phyloP scores from a whole-genome alignment of 2,113 vertebrate species.

The Tachysurus fulvidraco region DNA sequence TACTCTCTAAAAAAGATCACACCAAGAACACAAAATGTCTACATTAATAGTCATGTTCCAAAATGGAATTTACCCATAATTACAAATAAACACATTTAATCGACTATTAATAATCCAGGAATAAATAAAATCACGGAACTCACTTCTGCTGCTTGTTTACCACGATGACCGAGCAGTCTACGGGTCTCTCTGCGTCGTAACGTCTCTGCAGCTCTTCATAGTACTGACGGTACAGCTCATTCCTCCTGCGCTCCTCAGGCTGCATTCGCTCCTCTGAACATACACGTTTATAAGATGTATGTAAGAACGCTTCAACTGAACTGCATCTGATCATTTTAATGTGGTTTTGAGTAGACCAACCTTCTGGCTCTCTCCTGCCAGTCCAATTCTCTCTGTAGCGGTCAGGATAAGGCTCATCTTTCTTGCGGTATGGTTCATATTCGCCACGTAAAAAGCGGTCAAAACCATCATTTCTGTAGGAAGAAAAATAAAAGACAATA shows the following conservation, averaged over 20 bases:
- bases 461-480: constrained; percentile 78
- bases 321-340: too few relatives aligned
- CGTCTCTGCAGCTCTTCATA: constrained; percentile 96
- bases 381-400: constrained; percentile 86
- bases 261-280: constrained; percentile 77
- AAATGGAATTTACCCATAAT: background rate
- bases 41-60: background rate
- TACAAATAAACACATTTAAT: constrained; percentile 37
- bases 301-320: background rate
- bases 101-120: background rate
- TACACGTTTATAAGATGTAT: background rate
- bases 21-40: background rate
- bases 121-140: constrained; percentile 53
- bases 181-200: constrained; percentile 87
- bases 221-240: constrained; percentile 93
- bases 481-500: background rate
- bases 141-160: constrained; percentile 98
- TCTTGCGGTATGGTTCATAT: constrained; percentile 85
- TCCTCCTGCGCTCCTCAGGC: constrained; percentile 87
- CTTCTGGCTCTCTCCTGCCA: constrained; percentile 79
- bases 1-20: constrained; percentile 81
- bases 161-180: constrained; percentile 96
- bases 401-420: constrained; percentile 83
- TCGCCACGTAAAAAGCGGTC: constrained; percentile 79
- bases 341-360: constrained; percentile 59